These are phyloP conservation scores for Nycticebus coucang DNA, from an alignment of 2,113 vertebrate genomes.

Conservation along the genomic window DNA sequence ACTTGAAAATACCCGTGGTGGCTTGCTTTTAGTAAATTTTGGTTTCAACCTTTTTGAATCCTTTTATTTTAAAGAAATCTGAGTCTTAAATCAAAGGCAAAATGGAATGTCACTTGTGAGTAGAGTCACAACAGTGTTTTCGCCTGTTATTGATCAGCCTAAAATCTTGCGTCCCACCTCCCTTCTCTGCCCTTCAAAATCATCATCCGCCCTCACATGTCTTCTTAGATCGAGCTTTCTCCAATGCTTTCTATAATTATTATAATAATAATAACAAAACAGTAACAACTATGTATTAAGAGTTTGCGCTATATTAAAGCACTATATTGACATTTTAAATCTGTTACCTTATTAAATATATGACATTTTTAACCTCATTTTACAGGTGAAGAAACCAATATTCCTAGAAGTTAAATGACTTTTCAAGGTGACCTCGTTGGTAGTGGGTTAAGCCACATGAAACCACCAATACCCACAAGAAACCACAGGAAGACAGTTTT, in stretches of 20 bases:
- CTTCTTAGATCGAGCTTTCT: not conserved
- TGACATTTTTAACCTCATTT: constrained; percentile 14
- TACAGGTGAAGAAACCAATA: not conserved
- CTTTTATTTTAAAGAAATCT: constrained; percentile 56
- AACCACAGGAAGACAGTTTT: not conserved
- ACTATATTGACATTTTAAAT: not conserved
- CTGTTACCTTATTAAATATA: not conserved
- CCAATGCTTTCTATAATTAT: not conserved
- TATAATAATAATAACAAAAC: constrained; percentile 34
- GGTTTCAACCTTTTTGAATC: constrained; percentile 20
- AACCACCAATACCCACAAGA: not conserved
- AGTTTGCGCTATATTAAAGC: not conserved
- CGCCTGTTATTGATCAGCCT: constrained; percentile 18
- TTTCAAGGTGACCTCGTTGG: not conserved
- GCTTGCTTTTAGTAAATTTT: constrained; percentile 30
- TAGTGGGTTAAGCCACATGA: not conserved
- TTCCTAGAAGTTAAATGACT: constrained; percentile 36
- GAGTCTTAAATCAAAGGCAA: constrained; percentile 41
- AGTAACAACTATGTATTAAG: not conserved
- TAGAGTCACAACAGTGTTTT: constrained; percentile 7
- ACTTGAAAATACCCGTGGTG: constrained; percentile 39
- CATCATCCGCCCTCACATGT: constrained; percentile 7
- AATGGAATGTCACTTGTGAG: constrained; percentile 26
- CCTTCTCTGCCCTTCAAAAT: not conserved
- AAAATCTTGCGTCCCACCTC: constrained; percentile 29